Evolutionary conservation across 2,888 invertebrate species (phyloP), one percentile per base, ranked within the genome.

Genomic region (Yponomeuta evonymella): DNA sequence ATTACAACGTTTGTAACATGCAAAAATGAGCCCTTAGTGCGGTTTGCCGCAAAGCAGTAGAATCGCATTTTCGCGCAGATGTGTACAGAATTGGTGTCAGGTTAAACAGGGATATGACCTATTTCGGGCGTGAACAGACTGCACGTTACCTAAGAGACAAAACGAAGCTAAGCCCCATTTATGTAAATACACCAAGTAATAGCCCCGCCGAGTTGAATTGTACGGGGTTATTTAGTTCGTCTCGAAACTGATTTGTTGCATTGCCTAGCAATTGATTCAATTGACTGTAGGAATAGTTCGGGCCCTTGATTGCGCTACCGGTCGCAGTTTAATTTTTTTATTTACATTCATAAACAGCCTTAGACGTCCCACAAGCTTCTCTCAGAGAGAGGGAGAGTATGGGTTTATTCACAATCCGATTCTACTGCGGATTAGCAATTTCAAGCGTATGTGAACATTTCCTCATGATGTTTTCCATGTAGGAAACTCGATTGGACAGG

Each of bases 21-120:
- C 23, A 69, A 51, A 67, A 51, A 69, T 51, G 10, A 10, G 6
- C 15, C 48, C 10, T 51, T 29, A 12, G 12, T 33, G 48, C n/a
- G 8, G 68, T 69, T 29, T 33, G 30, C 23, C 48, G 68, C 68
- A 68, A 48, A 68, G 68, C 48, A 23, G 51, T 29, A 29, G 65
- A 29, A 68, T 51, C 51, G 68, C 12, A 82, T 82, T 83, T 88
- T 84, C 86, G 89, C 89, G 89, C 87, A 89, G 81, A 80, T 79
- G 77, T 80, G 71, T 73, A 73, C 74, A 73, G 78, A 79, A 78
- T 79, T 82, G 83, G 81, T 87, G 84, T 83, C 80, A 80, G 80
- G 82, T 79, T 85, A 82, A 83, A 84, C 82, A 79, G 84, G 84
- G 82, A 85, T 86, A 83, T 89, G 90, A 91, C 91, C 91, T 90